These are phyloP conservation scores for Nephrocerus scutellatus DNA, from an alignment of 2,888 invertebrate genomes.

Conservation along the genomic window DNA sequence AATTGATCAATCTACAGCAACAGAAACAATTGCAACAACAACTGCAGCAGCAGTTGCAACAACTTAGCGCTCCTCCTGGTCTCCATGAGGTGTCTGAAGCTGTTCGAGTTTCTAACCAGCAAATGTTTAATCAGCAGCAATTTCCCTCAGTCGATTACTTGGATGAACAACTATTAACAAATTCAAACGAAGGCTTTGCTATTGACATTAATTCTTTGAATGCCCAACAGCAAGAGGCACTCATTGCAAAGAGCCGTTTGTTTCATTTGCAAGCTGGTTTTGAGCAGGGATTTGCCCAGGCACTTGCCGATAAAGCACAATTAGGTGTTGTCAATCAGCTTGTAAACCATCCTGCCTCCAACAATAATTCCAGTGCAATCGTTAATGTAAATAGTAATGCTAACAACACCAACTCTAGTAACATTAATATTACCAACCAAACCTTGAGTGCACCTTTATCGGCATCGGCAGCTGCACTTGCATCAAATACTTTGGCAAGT, in stretches of 20 bases:
- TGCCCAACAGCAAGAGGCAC: slow-evolving; percentile 45
- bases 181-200: slow-evolving; percentile 38
- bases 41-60: slow-evolving; percentile 47
- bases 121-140: slow-evolving; percentile 46
- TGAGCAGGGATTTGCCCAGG: slow-evolving; percentile 39
- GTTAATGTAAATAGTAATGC: slow-evolving; percentile 9
- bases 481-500: too few species aligned
- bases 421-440: too few species aligned
- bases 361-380: slow-evolving; percentile 11
- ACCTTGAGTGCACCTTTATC: not conserved
- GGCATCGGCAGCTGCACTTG: slow-evolving; percentile 6
- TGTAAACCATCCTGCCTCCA: too few species aligned
- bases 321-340: slow-evolving; percentile 26
- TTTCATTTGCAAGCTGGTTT: slow-evolving; percentile 47
- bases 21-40: slow-evolving; percentile 47
- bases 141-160: slow-evolving; percentile 37
- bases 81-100: slow-evolving; percentile 57
- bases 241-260: slow-evolving; percentile 45
- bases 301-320: slow-evolving; percentile 24
- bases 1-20: slow-evolving; percentile 38
- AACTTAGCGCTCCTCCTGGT: slow-evolving; percentile 47
- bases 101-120: slow-evolving; percentile 52
- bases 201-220: slow-evolving; percentile 44
- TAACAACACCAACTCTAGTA: too few species aligned
- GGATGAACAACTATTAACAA: slow-evolving; percentile 38